Base-by-base conservation (phyloP, 1,140 invertebrate species). In the Drosophila virilis region DNA sequence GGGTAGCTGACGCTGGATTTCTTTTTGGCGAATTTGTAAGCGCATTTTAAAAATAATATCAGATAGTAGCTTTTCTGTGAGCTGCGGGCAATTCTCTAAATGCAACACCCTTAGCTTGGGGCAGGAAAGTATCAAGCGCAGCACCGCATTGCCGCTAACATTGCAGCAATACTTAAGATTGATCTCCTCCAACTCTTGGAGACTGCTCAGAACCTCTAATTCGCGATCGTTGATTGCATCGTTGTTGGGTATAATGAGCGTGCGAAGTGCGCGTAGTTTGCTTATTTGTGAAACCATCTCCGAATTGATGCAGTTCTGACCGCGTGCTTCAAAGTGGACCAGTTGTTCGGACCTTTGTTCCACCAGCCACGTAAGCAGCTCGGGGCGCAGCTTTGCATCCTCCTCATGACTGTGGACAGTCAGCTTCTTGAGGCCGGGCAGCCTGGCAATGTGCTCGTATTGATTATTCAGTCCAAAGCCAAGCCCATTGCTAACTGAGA, bases 371-470 rank as follows among this genome's bases (percentile, higher is more conserved):
- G 65, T 10, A 9, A 78, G 13, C 6, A 85, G 57, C 35, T 68
- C 40, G 0, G 0, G 0, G 37, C 60, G 60, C 13, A 78, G 1
- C 0, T 1, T 6, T 6, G 15, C 8, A 7, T 6, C 1, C 1
- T 32, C 38, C 0, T 0, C 7, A 2, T 55, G 1, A 12, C 33
- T 9, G 32, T 46, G 3, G 8, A 40, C 10, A n/a, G 33, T 33
- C 1, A 83, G 15, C 1, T 69, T 38, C 32, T 67, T 86, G 0
- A 86, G 51, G 2, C 13, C 54, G 1, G 83, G 83, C 2, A 86
- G n/a, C 48, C 65, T 61, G 12, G 78, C 83, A 9, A 86, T 35
- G 8, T 50, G 13, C 15, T 86, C 71, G 38, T 72, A 69, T 0
- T n/a, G 32, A 12, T 9, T 38, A 8, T 22, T 9, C 8, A n/a